Conservation (phyloP, 2,797 vertebrate species). For the Thalassophryne amazonica region DNA sequence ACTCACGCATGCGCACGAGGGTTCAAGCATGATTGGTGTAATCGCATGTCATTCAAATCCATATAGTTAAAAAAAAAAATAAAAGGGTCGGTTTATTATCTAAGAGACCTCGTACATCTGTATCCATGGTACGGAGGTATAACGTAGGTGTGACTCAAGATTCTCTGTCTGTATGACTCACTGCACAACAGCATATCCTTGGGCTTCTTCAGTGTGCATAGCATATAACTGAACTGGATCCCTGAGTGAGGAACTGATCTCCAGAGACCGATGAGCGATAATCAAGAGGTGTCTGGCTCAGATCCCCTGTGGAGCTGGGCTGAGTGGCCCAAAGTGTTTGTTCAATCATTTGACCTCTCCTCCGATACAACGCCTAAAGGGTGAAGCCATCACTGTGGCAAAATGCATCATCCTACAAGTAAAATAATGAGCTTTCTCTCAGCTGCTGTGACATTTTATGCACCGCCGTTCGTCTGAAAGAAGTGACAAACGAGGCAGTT, state of each 20-base stretch:
- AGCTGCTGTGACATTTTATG: constrained; percentile 16
- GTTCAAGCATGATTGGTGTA: no score
- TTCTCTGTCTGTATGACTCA: constrained; percentile 20
- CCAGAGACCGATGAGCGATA: constrained; percentile 36
- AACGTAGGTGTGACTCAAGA: constrained; percentile 4
- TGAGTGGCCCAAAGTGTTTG: constrained; percentile 35
- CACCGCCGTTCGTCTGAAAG: constrained; percentile 19
- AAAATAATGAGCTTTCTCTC: constrained; percentile 36
- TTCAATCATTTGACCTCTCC: constrained; percentile 39
- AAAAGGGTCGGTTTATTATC: no score
- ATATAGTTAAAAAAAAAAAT: no score
- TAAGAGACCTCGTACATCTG: no score
- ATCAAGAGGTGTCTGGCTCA: constrained; percentile 55
- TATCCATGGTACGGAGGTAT: not conserved
- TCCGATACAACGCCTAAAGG: constrained; percentile 24
- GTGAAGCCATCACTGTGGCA: constrained; percentile 14
- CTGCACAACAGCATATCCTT: constrained; percentile 18
- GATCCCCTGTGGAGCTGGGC: constrained; percentile 32
- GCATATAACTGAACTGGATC: constrained; percentile 43
- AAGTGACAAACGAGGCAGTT: constrained; percentile 9
- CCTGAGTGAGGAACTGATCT: constrained; percentile 42
- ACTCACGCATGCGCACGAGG: no score
- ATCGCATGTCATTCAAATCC: no score
- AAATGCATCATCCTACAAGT: constrained; percentile 22
- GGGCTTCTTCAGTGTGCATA: constrained; percentile 11